These are phyloP conservation scores for Liodrosophila aerea DNA, from an alignment of 2,888 invertebrate genomes.

Conservation along the genomic window DNA sequence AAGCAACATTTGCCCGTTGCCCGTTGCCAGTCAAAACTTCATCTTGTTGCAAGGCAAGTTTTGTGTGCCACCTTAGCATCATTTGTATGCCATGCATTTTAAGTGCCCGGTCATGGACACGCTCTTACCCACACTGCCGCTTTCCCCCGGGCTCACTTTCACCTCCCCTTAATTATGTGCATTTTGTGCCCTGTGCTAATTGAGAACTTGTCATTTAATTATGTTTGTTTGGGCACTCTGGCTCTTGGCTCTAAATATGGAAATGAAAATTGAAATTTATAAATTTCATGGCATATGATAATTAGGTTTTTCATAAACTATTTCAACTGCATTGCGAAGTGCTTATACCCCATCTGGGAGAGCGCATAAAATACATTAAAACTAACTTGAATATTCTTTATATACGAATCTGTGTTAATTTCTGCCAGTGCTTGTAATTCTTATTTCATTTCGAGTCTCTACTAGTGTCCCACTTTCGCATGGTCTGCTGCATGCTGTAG, in stretches of 20 bases:
- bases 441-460: slow-evolving; percentile 4
- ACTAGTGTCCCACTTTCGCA: slow-evolving; percentile 35
- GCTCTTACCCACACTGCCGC: slow-evolving; percentile 2
- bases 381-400: background rate
- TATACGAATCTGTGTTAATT: slow-evolving; percentile 28
- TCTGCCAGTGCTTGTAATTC: slow-evolving; percentile 28
- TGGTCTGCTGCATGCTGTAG: slow-evolving; percentile 51
- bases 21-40: slow-evolving; percentile 30
- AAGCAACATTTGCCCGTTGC: slow-evolving; percentile 32
- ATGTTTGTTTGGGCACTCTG: background rate
- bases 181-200: slow-evolving; percentile 33
- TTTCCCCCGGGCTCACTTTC: background rate
- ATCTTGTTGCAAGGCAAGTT: slow-evolving; percentile 17
- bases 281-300: too few relatives aligned
- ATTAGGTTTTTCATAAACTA: too few relatives aligned
- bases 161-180: slow-evolving; percentile 28
- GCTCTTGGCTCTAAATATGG: background rate
- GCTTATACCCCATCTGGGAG: background rate
- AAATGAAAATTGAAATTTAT: too few relatives aligned
- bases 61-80: slow-evolving; percentile 45
- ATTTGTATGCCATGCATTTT: slow-evolving; percentile 53
- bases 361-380: background rate
- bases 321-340: too few relatives aligned
- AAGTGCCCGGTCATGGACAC: slow-evolving; percentile 56
- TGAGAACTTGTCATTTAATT: slow-evolving; percentile 28